Evolutionary conservation across 1,140 invertebrate genomes (phyloP).

Genomic region (Acromyrmex echinatior): DNA sequence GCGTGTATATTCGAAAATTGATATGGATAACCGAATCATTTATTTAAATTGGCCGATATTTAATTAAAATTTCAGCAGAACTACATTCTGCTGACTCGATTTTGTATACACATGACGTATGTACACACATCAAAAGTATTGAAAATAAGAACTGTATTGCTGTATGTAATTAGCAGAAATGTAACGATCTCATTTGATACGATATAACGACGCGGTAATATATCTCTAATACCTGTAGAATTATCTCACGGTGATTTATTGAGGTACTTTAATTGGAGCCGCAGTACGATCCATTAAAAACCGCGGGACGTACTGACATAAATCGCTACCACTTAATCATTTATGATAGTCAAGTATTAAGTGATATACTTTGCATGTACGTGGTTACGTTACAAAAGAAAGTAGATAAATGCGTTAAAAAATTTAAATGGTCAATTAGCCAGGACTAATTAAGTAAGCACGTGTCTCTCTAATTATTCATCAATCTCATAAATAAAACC

Average conservation of each 20-base stretch:
- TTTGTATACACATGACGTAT: neutral
- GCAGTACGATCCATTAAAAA: conserved; percentile 54
- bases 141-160: conserved; percentile 22
- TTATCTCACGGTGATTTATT: conserved; percentile 57
- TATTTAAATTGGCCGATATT: conserved; percentile 12
- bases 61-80: conserved; percentile 2
- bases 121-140: neutral
- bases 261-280: conserved; percentile 52
- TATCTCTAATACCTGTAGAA: conserved; percentile 52
- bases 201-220: conserved; percentile 59
- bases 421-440: conserved; percentile 41
- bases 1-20: neutral
- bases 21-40: neutral
- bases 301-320: conserved; percentile 44
- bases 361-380: conserved; percentile 11
- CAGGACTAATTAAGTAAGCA: conserved; percentile 28
- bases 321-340: conserved; percentile 57
- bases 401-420: neutral
- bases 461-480: conserved; percentile 1
- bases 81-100: neutral
- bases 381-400: conserved; percentile 12
- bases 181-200: conserved; percentile 46
- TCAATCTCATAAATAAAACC: conserved; percentile 19
- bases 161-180: conserved; percentile 28
- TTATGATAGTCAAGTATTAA: conserved; percentile 42